phyloP scores from a whole-genome alignment of 2,797 vertebrate species.

The Acrossocheilus fasciatus region DNA sequence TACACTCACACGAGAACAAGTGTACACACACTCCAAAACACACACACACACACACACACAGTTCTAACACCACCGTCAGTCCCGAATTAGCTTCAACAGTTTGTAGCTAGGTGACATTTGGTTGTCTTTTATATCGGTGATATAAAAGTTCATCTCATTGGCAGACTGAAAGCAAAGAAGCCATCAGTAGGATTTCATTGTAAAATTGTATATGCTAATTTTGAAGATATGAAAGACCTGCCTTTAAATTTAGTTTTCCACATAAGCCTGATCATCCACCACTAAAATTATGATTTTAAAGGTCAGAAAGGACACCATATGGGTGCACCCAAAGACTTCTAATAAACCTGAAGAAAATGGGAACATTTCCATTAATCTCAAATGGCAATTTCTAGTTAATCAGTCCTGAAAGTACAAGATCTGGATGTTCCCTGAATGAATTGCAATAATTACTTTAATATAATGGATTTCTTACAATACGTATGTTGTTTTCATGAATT shows the following conservation, averaged over 20 bases:
- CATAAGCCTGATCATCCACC: neutral
- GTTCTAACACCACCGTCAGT: conserved; percentile 61
- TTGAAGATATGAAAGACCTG: neutral
- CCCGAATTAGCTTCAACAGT: conserved; percentile 70
- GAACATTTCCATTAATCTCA: conserved; percentile 5
- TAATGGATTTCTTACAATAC: neutral
- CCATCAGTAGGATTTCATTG: neutral
- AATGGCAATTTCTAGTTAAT: neutral
- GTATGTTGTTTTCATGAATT: neutral
- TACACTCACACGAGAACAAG: conserved; percentile 53
- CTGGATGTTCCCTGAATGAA: neutral
- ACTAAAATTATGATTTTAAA: neutral
- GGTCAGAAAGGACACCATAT: neutral
- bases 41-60: conserved; percentile 13
- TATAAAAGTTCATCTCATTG: conserved; percentile 56
- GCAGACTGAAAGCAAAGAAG: conserved; percentile 15
- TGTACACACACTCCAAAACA: conserved; percentile 13
- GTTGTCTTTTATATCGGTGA: conserved; percentile 53
- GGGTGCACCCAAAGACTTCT: neutral
- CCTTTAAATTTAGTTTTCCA: neutral
- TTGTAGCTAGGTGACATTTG: conserved; percentile 66
- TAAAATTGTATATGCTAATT: neutral
- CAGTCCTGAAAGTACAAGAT: neutral
- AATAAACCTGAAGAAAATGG: neutral
- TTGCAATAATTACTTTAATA: neutral